A percentile compares a stretch with the other conserved stretches of the same genome.
phyloP scores from a whole-genome alignment of 2,113 vertebrate genomes.

The Ctenomys sociabilis region DNA sequence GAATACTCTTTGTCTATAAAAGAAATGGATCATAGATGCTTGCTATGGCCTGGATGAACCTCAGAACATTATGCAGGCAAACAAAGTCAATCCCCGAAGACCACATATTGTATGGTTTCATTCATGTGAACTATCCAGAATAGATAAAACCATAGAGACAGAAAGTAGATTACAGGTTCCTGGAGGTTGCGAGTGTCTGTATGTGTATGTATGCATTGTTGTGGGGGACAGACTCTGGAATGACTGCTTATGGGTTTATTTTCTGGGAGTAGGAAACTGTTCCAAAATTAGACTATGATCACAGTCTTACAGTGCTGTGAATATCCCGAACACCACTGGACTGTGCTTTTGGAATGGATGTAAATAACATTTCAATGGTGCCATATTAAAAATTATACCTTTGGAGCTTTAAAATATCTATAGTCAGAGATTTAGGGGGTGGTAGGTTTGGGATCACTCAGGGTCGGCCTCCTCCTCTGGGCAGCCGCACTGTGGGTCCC shows the following conservation, averaged over 20 bases:
- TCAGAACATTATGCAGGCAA: rapidly evolving
- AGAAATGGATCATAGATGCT: not conserved
- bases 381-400: not conserved
- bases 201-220: not conserved
- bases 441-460: not conserved
- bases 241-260: too few relatives aligned
- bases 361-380: not conserved
- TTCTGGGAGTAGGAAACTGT: not conserved
- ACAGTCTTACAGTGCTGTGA: too few relatives aligned
- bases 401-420: not conserved
- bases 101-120: rapidly evolving
- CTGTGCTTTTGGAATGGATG: not conserved
- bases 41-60: rapidly evolving
- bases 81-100: too few relatives aligned
- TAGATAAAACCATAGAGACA: not conserved
- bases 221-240: rapidly evolving
- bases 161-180: rapidly evolving
- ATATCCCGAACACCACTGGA: not conserved
- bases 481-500: not conserved
- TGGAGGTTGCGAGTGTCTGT: not conserved
- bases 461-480: not conserved
- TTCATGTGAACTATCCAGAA: rapidly evolving
- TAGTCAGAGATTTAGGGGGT: not conserved
- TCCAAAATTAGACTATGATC: not conserved
- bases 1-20: too few relatives aligned